phyloP scores from a whole-genome alignment of 92 coral and sea anemone genomes.

The Plumapathes pennacea region DNA sequence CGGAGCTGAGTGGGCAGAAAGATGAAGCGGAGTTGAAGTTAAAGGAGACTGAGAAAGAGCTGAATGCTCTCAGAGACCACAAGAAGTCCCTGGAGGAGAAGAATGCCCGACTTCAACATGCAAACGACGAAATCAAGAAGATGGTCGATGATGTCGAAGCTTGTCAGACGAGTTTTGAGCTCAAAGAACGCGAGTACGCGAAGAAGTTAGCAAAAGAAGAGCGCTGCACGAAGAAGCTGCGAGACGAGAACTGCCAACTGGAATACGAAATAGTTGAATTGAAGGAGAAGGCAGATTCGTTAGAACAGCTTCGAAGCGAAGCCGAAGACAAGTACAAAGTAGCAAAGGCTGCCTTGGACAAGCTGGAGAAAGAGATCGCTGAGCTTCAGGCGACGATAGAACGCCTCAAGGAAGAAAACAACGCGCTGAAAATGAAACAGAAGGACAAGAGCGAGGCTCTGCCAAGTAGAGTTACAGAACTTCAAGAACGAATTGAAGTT shows the following conservation, averaged over 20 bases:
- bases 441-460: constrained; percentile 13
- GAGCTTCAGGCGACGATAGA: constrained; percentile 17
- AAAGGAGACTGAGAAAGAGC: constrained; percentile 10
- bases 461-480: constrained; percentile 31
- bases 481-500: constrained; percentile 10
- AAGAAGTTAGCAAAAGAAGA: too few species aligned
- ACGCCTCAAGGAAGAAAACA: constrained; percentile 17
- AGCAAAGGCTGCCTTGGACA: constrained; percentile 11
- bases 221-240: too few species aligned
- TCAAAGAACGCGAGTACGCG: too few species aligned
- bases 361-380: constrained; percentile 25
- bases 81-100: background rate
- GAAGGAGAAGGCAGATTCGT: constrained; percentile 8
- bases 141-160: constrained; percentile 32
- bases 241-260: too few species aligned
- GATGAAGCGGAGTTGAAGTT: constrained; percentile 4
- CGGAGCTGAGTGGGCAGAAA: constrained; percentile 14
- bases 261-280: too few species aligned
- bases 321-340: constrained; percentile 32
- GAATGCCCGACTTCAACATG: constrained; percentile 4
- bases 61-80: constrained; percentile 4
- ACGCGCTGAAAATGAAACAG: constrained; percentile 39
- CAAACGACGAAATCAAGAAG: constrained; percentile 16
- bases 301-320: constrained; percentile 3
- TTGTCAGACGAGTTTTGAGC: too few species aligned